phyloP scores from a whole-genome alignment of 2,888 invertebrate genomes.

The Diarsia brunnea region DNA sequence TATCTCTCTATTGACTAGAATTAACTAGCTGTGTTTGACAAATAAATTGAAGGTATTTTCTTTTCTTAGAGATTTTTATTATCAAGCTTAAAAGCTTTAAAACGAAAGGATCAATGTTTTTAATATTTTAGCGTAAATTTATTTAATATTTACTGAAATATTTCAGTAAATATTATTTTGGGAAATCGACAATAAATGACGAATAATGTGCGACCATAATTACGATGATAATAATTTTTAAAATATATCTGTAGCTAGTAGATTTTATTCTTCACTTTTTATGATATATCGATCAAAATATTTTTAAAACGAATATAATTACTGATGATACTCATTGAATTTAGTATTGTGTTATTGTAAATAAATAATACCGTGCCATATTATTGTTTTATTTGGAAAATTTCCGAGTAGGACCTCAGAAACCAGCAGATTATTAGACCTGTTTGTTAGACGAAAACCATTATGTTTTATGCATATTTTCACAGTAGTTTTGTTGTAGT shows the following conservation, averaged over 20 bases:
- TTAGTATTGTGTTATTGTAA: conserved; percentile 84
- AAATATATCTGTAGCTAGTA: conserved; percentile 77
- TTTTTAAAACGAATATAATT: conserved; percentile 66
- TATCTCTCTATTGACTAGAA: conserved; percentile 80
- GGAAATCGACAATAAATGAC: conserved; percentile 82
- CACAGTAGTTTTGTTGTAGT: background rate
- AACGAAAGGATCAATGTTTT: conserved; percentile 66
- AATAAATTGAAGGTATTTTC: conserved; percentile 78
- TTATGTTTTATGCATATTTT: background rate
- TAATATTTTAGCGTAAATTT: conserved; percentile 55
- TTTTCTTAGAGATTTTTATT: conserved; percentile 56
- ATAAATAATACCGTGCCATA: conserved; percentile 81
- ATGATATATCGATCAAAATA: conserved; percentile 62
- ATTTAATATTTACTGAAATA: conserved; percentile 46
- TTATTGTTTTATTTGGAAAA: conserved; percentile 72
- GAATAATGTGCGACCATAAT: conserved; percentile 75
- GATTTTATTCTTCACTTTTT: conserved; percentile 67
- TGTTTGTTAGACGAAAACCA: background rate
- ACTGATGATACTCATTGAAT: conserved; percentile 73
- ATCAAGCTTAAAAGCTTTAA: conserved; percentile 69
- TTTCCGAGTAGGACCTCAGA: background rate
- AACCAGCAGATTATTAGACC: background rate
- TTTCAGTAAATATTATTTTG: conserved; percentile 36
- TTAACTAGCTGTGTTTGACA: conserved; percentile 89
- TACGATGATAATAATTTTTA: conserved; percentile 81